Base-by-base conservation (phyloP, 64 coral and sea anemone genomes). In the Dendrophyllia cribrosa region DNA sequence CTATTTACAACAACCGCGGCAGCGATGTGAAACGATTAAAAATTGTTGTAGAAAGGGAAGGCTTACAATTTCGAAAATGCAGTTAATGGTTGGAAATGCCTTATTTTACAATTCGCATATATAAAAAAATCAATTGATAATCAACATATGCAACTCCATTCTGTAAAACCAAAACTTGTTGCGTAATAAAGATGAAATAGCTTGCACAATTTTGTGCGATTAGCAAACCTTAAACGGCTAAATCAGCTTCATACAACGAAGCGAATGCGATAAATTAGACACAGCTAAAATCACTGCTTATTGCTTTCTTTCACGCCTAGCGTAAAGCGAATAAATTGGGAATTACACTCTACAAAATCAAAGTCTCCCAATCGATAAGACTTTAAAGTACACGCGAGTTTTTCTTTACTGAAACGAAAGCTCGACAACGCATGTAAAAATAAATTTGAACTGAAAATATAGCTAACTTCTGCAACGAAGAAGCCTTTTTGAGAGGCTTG, bases 361-460 rank as follows among this genome's bases (percentile, higher is more conserved):
- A 56, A 47, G 6, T 60, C 22, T 8, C 78, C 78, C 22, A 82
- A 68, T 68, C 10, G 9, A 63, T 50, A 46, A 48, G 17, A 5
- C 9, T 60, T 49, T n/a, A n/a, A 13, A 20, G 26, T 43, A 49
- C 62, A 84, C 48, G 89, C 67, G 77, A 70, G 46, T 70, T 10
- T 19, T 74, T 46, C 78, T 74, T 91, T 44, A 13, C n/a, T 74
- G 8, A 56, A 91, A 91, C 87, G 48, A 88, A 86, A 88, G 87
- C 49, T 63, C 21, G 1, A 64, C 50, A 59, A 58, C 87, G 71
- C 87, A 25, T 43, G 59, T 47, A 49, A 23, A 13, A 14, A 8
- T 43, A 70, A 21, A 50, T 51, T 43, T 45, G 46, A 74, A 83
- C 66, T 7, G 6, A 16, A 46, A 91, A 53, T 51, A 24, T 48